These are phyloP conservation scores for Aphodius sticticus DNA, from an alignment of 2,888 invertebrate species.

Conservation along the genomic window DNA sequence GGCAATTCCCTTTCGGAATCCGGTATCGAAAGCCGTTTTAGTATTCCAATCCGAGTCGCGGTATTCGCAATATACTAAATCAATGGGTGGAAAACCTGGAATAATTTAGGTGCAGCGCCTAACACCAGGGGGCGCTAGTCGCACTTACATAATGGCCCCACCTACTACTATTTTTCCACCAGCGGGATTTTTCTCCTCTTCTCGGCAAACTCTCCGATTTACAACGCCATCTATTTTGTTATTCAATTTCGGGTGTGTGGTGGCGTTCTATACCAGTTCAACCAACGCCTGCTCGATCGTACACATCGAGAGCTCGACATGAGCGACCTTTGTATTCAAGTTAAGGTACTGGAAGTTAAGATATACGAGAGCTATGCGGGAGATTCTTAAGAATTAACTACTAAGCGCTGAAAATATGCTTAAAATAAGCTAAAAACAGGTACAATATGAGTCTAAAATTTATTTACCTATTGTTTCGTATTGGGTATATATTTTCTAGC, in stretches of 20 bases:
- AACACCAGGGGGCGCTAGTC: background rate
- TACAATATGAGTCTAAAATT: too few species aligned
- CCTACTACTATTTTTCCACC: background rate
- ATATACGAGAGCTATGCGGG: too few species aligned
- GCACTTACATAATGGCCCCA: background rate
- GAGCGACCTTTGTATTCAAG: background rate
- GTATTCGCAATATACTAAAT: constrained; percentile 4
- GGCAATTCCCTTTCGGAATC: background rate
- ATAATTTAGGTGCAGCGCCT: background rate
- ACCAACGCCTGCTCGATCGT: background rate
- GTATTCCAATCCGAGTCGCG: background rate
- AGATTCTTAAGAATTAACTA: too few species aligned
- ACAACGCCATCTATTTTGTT: constrained; percentile 4
- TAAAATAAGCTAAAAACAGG: too few species aligned
- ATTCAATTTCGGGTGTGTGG: background rate
- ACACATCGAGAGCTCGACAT: background rate
- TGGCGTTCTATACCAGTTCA: background rate
- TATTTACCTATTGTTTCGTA: too few species aligned
- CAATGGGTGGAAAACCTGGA: background rate
- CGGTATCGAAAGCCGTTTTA: background rate
- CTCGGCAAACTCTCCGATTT: background rate
- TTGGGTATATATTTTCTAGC: too few species aligned
- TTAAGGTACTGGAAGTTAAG: too few species aligned
- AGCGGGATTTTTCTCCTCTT: background rate
- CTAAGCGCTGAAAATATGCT: too few species aligned